A percentile compares a stretch with the other conserved stretches of the same genome.
Evolutionary conservation across 2,113 vertebrate genomes (phyloP).

Genomic region (Colossoma macropomum): DNA sequence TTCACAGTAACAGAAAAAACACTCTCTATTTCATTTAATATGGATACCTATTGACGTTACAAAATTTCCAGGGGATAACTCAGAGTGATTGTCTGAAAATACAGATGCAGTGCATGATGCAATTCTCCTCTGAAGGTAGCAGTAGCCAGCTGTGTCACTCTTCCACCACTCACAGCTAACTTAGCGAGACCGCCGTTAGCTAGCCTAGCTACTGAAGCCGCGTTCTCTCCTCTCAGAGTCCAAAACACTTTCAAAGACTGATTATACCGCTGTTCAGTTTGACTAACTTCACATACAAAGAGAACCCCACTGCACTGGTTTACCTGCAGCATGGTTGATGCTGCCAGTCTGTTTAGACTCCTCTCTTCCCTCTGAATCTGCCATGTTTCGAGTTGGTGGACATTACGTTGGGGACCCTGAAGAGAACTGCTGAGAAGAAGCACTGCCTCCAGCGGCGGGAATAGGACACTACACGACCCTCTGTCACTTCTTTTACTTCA

Average conservation of each 20-base stretch:
- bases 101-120: conserved; percentile 60
- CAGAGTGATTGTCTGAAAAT: not conserved
- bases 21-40: too few relatives aligned
- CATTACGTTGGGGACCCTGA: conserved; percentile 45
- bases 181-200: not conserved
- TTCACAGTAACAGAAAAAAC: not conserved
- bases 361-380: conserved; percentile 70
- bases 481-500: not conserved
- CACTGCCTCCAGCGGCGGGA: conserved; percentile 32
- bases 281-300: not conserved
- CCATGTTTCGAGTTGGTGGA: conserved; percentile 73
- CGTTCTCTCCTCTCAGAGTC: not conserved
- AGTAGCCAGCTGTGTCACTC: conserved; percentile 4
- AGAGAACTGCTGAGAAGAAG: not conserved
- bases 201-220: not conserved
- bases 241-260: too few relatives aligned
- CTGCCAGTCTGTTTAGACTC: conserved; percentile 58
- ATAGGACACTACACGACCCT: not conserved
- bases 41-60: too few relatives aligned
- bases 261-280: too few relatives aligned
- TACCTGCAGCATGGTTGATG: conserved; percentile 45
- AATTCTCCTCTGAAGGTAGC: conserved; percentile 39
- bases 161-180: not conserved
- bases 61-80: too few relatives aligned
- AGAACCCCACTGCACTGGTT: not conserved